Conservation (phyloP, 2,797 vertebrate genomes). For the Eulemur coronatus region DNA sequence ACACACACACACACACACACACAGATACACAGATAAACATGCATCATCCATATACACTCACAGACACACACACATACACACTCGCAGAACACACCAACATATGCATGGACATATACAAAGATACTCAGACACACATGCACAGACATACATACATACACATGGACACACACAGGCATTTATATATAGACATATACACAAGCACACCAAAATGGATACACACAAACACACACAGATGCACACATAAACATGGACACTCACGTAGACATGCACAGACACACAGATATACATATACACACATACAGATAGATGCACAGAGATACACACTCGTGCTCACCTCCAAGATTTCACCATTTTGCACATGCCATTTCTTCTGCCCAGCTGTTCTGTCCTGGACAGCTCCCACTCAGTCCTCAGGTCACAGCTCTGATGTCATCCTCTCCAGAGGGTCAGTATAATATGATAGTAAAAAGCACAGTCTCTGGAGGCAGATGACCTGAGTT, state of each 20-base stretch:
- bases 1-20: background rate
- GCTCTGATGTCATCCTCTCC: background rate
- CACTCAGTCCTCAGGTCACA: background rate
- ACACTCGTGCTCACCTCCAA: background rate
- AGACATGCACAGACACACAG: background rate
- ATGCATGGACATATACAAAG: background rate
- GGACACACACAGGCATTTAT: background rate
- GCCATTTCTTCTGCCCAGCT: background rate
- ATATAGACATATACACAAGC: background rate
- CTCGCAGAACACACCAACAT: background rate
- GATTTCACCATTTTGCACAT: background rate
- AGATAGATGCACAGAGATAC: background rate
- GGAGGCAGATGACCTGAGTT: background rate
- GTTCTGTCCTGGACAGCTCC: background rate
- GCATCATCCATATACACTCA: background rate
- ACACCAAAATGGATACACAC: background rate
- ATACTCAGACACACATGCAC: background rate
- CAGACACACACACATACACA: background rate
- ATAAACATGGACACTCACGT: background rate
- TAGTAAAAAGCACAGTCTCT: background rate
- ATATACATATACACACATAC: background rate
- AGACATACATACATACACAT: background rate
- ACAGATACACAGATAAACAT: background rate
- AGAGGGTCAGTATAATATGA: background rate
- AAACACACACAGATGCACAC: background rate